phyloP scores from a whole-genome alignment of 2,888 invertebrate genomes.

The Dorcus parallelipipedus region DNA sequence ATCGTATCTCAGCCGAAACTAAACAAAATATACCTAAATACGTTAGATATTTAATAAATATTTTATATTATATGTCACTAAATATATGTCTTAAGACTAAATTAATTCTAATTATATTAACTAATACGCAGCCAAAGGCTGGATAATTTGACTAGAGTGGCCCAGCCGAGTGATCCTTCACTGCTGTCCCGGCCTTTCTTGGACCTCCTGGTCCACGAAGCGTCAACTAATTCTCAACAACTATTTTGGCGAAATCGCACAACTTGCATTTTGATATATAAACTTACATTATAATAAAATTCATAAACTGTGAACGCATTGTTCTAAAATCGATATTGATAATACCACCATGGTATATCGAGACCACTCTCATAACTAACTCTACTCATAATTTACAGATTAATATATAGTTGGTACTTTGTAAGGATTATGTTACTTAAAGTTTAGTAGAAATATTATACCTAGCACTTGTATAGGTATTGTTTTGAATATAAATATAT shows the following conservation, averaged over 20 bases:
- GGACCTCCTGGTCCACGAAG: constrained; percentile 39
- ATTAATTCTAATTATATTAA: constrained; percentile 45
- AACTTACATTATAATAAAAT: constrained; percentile 40
- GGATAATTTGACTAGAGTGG: constrained; percentile 53
- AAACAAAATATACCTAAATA: constrained; percentile 41
- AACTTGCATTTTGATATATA: constrained; percentile 44
- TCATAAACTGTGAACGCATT: constrained; percentile 46
- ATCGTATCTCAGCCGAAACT: constrained; percentile 47
- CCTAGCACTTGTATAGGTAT: constrained; percentile 42
- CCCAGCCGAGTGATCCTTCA: constrained; percentile 29
- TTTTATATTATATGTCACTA: constrained; percentile 44
- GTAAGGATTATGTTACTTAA: constrained; percentile 50
- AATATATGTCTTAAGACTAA: constrained; percentile 37
- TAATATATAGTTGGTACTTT: constrained; percentile 65
- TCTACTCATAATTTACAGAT: constrained; percentile 45
- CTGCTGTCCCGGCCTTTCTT: constrained; percentile 33
- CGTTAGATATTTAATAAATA: constrained; percentile 47
- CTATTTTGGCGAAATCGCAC: constrained; percentile 47
- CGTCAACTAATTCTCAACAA: constrained; percentile 49
- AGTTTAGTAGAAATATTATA: constrained; percentile 48
- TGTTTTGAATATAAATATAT: constrained; percentile 36
- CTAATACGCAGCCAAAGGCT: constrained; percentile 46
- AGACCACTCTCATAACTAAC: constrained; percentile 25
- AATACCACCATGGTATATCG: constrained; percentile 17
- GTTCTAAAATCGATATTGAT: constrained; percentile 48